Evolutionary conservation across 1,140 invertebrate genomes (phyloP).

Genomic region (Chrysoperla carnea): DNA sequence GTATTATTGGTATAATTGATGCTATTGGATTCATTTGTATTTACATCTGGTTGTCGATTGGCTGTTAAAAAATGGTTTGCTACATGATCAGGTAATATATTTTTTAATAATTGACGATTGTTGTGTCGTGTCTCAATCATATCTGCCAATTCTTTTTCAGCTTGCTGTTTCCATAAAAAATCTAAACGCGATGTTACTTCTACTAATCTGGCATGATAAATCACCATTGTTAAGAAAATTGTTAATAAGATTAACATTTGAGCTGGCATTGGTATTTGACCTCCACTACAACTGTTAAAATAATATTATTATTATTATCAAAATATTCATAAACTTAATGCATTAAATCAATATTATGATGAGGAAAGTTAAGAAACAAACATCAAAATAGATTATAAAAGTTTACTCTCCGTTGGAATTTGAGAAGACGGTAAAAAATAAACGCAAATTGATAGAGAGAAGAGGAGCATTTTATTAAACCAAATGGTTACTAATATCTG

Average conservation of each 20-base stretch:
- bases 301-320: constrained; percentile 4
- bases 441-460: too few relatives aligned
- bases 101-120: constrained; percentile 72
- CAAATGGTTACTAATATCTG: too few relatives aligned
- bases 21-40: not conserved
- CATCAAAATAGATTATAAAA: too few relatives aligned
- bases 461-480: too few relatives aligned
- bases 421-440: too few relatives aligned
- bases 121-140: constrained; percentile 77
- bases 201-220: constrained; percentile 78
- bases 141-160: constrained; percentile 74
- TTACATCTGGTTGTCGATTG: constrained; percentile 52
- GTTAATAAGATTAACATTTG: constrained; percentile 64
- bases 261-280: constrained; percentile 40
- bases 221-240: constrained; percentile 73
- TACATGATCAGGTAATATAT: constrained; percentile 92
- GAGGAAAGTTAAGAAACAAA: too few relatives aligned
- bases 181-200: constrained; percentile 81
- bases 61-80: constrained; percentile 80
- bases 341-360: too few relatives aligned
- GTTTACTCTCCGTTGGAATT: too few relatives aligned
- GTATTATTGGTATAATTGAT: constrained; percentile 3
- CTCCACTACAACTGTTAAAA: constrained; percentile 19
- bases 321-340: constrained; percentile 8
- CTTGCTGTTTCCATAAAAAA: constrained; percentile 90